Evolutionary conservation across 2,797 vertebrate genomes (phyloP).

Genomic region (Sternarchorhynchus goeldii): DNA sequence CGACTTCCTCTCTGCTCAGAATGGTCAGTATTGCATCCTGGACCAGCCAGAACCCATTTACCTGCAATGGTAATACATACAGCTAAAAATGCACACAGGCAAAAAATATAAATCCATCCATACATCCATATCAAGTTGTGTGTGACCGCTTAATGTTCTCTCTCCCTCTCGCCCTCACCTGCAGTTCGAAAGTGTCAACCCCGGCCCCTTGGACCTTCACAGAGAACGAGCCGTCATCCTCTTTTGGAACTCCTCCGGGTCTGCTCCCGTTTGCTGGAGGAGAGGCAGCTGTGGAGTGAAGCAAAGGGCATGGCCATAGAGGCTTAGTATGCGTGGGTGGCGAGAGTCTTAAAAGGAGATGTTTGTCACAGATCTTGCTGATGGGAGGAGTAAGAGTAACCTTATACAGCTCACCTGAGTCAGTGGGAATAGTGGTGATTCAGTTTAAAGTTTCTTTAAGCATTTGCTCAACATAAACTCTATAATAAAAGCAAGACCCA

Average conservation of each 20-base stretch:
- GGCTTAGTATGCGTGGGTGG: too few species aligned
- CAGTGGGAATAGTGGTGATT: background rate
- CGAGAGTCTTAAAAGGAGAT: background rate
- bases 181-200: slow-evolving; percentile 78
- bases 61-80: slow-evolving; percentile 62
- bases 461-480: slow-evolving; percentile 2
- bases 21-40: slow-evolving; percentile 73
- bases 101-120: too few species aligned
- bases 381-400: background rate
- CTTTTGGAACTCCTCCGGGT: slow-evolving; percentile 49
- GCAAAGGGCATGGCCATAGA: background rate
- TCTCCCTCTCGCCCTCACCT: slow-evolving; percentile 65
- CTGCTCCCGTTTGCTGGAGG: slow-evolving; percentile 50
- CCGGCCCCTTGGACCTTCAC: slow-evolving; percentile 82
- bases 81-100: too few species aligned
- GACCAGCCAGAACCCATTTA: slow-evolving; percentile 77
- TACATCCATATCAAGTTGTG: too few species aligned
- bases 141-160: background rate
- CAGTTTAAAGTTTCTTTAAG: background rate
- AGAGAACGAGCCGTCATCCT: slow-evolving; percentile 69
- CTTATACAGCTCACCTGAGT: background rate
- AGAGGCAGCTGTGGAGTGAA: slow-evolving; percentile 61
- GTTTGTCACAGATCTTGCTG: background rate
- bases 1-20: slow-evolving; percentile 72
- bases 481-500: slow-evolving; percentile 45